phyloP scores from a whole-genome alignment of 2,888 invertebrate species.

The Gastrophysa polygoni region DNA sequence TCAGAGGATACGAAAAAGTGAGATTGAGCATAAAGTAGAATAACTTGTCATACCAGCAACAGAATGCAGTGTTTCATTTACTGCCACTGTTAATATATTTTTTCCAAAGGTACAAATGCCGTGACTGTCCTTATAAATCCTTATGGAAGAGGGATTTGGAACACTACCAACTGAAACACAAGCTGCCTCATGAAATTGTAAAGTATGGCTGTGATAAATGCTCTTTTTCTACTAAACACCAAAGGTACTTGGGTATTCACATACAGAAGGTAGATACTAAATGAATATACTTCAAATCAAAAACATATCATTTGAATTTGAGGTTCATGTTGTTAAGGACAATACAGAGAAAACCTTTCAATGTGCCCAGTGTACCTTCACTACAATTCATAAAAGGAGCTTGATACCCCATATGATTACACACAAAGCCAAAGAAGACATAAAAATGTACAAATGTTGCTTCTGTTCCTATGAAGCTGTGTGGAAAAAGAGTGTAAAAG shows the following conservation, averaged over 20 bases:
- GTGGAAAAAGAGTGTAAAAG: slow-evolving; percentile 30
- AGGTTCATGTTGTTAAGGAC: slow-evolving; percentile 7
- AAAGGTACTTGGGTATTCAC: slow-evolving; percentile 16
- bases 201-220: slow-evolving; percentile 11
- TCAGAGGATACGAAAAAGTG: slow-evolving; percentile 18
- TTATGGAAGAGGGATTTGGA: slow-evolving; percentile 29
- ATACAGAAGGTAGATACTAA: slow-evolving; percentile 1
- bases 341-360: slow-evolving; percentile 9
- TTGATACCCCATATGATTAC: slow-evolving; percentile 31
- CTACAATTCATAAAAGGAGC: slow-evolving; percentile 20
- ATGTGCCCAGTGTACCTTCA: slow-evolving; percentile 18
- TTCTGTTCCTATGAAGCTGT: slow-evolving; percentile 31
- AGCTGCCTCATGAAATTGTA: not conserved
- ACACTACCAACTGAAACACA: slow-evolving; percentile 23
- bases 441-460: slow-evolving; percentile 25
- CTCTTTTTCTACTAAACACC: slow-evolving; percentile 19
- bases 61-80: no score
- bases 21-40: no score
- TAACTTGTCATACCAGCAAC: no score
- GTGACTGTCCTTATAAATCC: slow-evolving; percentile 29
- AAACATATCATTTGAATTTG: no score
- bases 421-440: slow-evolving; percentile 25
- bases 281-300: not conserved
- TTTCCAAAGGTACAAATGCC: slow-evolving; percentile 24
- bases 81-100: no score